Percentiles rank a stretch among this genome's conserved stretches.
These are phyloP conservation scores for Netelia fuscicornis DNA, from an alignment of 2,888 invertebrate species.

Conservation along the genomic window DNA sequence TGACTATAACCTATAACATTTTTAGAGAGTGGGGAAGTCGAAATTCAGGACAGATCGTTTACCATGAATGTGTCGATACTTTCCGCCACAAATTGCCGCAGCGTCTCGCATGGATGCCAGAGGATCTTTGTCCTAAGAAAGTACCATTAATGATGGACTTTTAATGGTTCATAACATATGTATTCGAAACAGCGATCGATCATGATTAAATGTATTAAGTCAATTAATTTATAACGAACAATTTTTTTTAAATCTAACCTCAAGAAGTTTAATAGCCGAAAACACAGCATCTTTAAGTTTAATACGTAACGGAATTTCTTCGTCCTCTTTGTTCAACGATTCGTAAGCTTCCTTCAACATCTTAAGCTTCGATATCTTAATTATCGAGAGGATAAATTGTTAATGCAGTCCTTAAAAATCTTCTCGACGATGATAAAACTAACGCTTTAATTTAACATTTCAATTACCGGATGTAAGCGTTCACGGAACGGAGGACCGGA, in stretches of 20 bases:
- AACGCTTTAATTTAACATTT: conserved; percentile 44
- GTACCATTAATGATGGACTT: conserved; percentile 5
- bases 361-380: background rate
- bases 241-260: conserved; percentile 36
- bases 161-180: background rate
- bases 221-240: background rate
- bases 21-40: conserved; percentile 10
- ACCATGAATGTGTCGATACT: conserved; percentile 73
- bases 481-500: conserved; percentile 40
- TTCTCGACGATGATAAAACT: conserved; percentile 19
- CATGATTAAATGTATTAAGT: background rate
- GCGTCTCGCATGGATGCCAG: conserved; percentile 65
- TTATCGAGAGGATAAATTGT: background rate
- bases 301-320: conserved; percentile 58
- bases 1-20: conserved; percentile 7
- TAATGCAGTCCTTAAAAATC: background rate
- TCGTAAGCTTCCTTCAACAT: conserved; percentile 68
- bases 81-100: conserved; percentile 72
- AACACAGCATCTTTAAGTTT: conserved; percentile 67
- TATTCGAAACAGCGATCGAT: background rate
- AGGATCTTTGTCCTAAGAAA: conserved; percentile 65
- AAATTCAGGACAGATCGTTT: conserved; percentile 55
- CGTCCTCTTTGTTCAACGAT: conserved; percentile 49
- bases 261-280: conserved; percentile 60
- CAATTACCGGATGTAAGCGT: conserved; percentile 54